Evolutionary conservation across 2,797 vertebrate species (phyloP).

Genomic region (Enteromius radiatus): DNA sequence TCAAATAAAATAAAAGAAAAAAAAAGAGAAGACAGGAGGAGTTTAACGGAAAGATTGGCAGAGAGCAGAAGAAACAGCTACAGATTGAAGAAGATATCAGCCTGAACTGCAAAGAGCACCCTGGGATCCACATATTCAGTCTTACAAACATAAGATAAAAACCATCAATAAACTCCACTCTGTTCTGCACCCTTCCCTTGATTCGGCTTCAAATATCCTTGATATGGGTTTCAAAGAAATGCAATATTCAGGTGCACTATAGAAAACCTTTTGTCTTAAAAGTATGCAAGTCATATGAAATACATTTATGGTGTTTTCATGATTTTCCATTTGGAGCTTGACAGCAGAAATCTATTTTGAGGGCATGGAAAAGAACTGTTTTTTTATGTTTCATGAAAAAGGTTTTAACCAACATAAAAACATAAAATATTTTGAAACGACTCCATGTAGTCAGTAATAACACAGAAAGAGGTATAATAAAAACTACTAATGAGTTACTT

Average conservation of each 20-base stretch:
- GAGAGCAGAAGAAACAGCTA: not conserved
- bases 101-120: not conserved
- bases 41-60: not conserved
- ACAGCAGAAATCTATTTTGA: not conserved
- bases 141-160: not conserved
- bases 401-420: not conserved
- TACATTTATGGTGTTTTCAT: conserved; percentile 4
- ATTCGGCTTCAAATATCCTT: conserved; percentile 13
- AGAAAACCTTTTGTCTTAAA: not conserved
- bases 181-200: not conserved
- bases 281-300: not conserved
- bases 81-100: conserved; percentile 5
- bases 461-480: not conserved
- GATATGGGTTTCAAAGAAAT: conserved; percentile 5
- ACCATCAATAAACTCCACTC: not conserved
- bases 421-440: too few species aligned
- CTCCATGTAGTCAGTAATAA: too few species aligned
- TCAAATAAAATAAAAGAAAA: not conserved
- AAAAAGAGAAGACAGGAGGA: not conserved
- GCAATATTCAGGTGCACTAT: not conserved
- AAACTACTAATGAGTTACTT: not conserved
- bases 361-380: not conserved
- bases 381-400: not conserved
- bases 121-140: not conserved
- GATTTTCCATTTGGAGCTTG: not conserved